Evolutionary conservation across 2,888 invertebrate species (phyloP).

Genomic region (Apocheima hispidaria): DNA sequence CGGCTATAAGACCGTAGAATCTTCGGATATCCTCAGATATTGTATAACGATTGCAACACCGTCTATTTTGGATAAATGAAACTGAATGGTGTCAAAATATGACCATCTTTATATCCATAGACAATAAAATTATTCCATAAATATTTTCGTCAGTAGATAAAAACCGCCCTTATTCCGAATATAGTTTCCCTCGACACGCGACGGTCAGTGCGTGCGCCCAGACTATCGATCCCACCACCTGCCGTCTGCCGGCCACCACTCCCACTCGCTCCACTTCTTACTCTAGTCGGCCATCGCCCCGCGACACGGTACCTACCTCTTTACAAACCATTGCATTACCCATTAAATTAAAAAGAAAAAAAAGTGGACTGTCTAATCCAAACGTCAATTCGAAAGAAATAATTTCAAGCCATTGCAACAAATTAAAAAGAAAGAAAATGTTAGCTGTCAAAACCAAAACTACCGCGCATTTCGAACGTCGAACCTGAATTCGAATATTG

Average conservation of each 20-base stretch:
- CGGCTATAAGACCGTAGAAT: no score
- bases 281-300: conserved; percentile 80
- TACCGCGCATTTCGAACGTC: conserved; percentile 44
- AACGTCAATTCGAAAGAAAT: conserved; percentile 29
- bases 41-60: no score
- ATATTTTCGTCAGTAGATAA: conserved; percentile 51
- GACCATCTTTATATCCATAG: not conserved
- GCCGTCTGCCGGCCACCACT: conserved; percentile 72
- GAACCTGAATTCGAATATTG: conserved; percentile 38
- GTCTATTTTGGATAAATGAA: no score
- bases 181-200: conserved; percentile 66
- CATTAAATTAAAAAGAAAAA: conserved; percentile 46
- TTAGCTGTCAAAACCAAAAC: conserved; percentile 50
- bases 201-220: conserved; percentile 84
- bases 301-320: conserved; percentile 69
- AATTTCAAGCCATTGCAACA: not conserved
- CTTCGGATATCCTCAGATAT: no score
- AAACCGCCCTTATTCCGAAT: conserved; percentile 68
- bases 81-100: not conserved
- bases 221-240: conserved; percentile 83
- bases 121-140: conserved; percentile 39
- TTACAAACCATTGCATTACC: conserved; percentile 50
- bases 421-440: conserved; percentile 53
- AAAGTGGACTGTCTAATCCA: conserved; percentile 38
- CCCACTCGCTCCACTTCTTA: conserved; percentile 71